Conservation (phyloP, 2,888 invertebrate genomes). For the Noctua janthina region DNA sequence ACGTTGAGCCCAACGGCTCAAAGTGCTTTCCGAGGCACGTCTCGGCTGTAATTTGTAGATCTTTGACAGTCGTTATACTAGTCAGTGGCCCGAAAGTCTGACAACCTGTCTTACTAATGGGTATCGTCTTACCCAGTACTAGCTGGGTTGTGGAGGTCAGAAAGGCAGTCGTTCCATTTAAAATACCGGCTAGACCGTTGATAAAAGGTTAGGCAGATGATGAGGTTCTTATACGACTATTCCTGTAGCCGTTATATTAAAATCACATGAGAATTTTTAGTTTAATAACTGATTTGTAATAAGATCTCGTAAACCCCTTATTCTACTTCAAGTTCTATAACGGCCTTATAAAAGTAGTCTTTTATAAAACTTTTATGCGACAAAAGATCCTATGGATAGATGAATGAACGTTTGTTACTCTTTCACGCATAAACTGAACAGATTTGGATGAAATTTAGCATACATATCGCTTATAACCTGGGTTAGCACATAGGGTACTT, state of each 20-base stretch:
- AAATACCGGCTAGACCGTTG: too few relatives aligned
- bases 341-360: background rate
- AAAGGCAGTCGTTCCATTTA: too few relatives aligned
- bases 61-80: background rate
- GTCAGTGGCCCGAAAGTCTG: background rate
- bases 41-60: background rate
- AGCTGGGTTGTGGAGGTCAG: background rate
- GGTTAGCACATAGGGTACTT: too few relatives aligned
- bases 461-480: too few relatives aligned
- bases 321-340: background rate
- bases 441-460: too few relatives aligned
- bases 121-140: background rate
- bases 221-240: too few relatives aligned
- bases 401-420: too few relatives aligned
- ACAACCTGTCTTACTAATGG: background rate
- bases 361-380: background rate
- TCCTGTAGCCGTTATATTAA: too few relatives aligned
- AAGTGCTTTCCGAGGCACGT: background rate
- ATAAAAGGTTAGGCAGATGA: too few relatives aligned
- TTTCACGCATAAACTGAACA: too few relatives aligned
- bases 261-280: background rate
- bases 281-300: background rate
- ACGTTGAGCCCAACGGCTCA: background rate
- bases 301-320: background rate
- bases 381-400: background rate